These are phyloP conservation scores for Aegypius monachus DNA, from an alignment of 2,113 vertebrate species.

Conservation along the genomic window DNA sequence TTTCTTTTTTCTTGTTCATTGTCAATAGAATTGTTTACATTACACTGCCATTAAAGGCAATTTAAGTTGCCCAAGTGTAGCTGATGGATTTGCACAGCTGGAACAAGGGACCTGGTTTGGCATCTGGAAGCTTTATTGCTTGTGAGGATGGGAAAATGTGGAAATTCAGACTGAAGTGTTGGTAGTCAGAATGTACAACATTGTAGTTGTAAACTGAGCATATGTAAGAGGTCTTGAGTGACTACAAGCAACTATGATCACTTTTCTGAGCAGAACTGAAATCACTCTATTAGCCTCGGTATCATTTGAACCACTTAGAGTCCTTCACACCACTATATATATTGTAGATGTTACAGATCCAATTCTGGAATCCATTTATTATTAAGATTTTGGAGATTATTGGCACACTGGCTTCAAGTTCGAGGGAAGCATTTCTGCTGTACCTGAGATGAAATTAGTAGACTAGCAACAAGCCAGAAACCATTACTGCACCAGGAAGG, in stretches of 20 bases:
- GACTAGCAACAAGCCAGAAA: neutral
- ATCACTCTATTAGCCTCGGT: constrained; percentile 15
- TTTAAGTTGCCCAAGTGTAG: neutral
- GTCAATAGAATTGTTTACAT: neutral
- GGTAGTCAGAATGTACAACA: neutral
- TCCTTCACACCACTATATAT: neutral
- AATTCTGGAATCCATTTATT: neutral
- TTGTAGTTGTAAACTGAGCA: neutral
- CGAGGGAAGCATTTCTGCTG: neutral
- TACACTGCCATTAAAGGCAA: neutral
- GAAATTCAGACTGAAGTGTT: neutral
- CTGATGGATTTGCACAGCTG: constrained; percentile 4
- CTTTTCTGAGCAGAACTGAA: neutral
- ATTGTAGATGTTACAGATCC: neutral
- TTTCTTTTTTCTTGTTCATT: neutral
- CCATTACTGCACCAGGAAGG: neutral
- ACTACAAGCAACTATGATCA: neutral
- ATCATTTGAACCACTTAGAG: constrained; percentile 1
- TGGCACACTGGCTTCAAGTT: neutral
- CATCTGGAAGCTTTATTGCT: neutral
- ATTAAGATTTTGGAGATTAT: neutral
- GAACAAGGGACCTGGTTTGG: neutral
- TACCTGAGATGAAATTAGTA: neutral
- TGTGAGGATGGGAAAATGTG: neutral
- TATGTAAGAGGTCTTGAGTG: neutral